These are phyloP conservation scores for Semotilus atromaculatus DNA, from an alignment of 2,797 vertebrate species.

Conservation along the genomic window DNA sequence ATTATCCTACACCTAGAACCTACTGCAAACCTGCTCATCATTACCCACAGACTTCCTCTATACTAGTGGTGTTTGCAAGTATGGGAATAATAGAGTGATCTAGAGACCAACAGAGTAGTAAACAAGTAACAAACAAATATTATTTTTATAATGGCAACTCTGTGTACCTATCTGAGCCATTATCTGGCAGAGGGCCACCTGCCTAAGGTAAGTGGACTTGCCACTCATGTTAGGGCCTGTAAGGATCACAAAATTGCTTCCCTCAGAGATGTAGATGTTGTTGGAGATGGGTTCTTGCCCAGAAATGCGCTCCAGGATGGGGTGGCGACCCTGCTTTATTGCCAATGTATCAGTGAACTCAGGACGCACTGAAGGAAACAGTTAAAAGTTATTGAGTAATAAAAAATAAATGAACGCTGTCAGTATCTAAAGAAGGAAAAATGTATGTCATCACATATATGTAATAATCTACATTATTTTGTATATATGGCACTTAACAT, in stretches of 20 bases:
- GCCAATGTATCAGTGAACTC: constrained; percentile 97
- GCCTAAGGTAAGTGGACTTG: constrained; percentile 96
- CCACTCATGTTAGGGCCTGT: constrained; percentile 99
- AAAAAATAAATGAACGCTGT: background rate
- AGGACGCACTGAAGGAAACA: constrained; percentile 85
- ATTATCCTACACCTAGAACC: background rate
- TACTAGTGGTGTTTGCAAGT: background rate
- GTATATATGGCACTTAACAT: constrained; percentile 53
- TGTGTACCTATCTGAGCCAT: constrained; percentile 96
- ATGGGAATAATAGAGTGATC: background rate
- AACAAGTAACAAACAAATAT: background rate
- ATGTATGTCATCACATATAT: background rate
- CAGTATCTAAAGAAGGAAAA: background rate
- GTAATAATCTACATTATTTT: background rate
- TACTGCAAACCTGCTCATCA: background rate
- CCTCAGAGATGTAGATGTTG: constrained; percentile 90
- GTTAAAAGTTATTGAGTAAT: constrained; percentile 42
- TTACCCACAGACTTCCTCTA: background rate
- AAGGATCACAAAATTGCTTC: constrained; percentile 93
- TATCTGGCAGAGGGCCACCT: constrained; percentile 95
- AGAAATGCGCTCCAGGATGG: constrained; percentile 91
- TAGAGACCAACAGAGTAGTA: background rate
- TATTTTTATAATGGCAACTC: constrained; percentile 2
- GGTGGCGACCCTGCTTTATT: constrained; percentile 93
- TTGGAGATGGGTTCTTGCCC: constrained; percentile 90